A percentile compares a stretch with the other conserved stretches of the same genome.
phyloP scores from a whole-genome alignment of 2,888 invertebrate genomes.

The Trachelus tabidus region DNA sequence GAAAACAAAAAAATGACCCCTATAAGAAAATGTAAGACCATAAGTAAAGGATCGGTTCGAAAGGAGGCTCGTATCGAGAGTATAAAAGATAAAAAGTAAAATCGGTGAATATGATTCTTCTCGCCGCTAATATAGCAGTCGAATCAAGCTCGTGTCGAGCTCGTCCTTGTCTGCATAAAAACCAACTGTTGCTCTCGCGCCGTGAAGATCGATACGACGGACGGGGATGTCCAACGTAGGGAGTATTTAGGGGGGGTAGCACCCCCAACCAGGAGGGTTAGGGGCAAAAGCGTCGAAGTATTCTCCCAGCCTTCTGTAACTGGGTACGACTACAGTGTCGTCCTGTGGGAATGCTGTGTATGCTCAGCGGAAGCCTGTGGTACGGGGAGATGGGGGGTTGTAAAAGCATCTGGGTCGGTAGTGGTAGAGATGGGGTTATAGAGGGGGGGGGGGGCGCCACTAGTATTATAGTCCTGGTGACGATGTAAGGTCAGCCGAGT shows the following conservation, averaged over 20 bases:
- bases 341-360: neutral
- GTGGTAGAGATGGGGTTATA: neutral
- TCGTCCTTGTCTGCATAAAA: constrained; percentile 53
- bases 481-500: neutral
- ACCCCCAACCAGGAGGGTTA: neutral
- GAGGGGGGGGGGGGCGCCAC: neutral
- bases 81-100: neutral
- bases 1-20: neutral
- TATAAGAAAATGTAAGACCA: neutral
- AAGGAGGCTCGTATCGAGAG: neutral
- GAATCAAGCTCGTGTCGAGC: constrained; percentile 39
- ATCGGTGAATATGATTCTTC: neutral
- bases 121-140: neutral
- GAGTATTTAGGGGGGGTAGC: neutral
- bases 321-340: neutral
- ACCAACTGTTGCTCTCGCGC: constrained; percentile 54
- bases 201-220: constrained; percentile 41
- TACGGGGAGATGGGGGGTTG: neutral
- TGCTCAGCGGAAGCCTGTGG: neutral
- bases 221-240: constrained; percentile 15
- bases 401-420: neutral
- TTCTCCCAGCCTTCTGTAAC: neutral
- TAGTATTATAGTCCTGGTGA: neutral
- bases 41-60: neutral
- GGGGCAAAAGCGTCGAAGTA: neutral